Conservation (phyloP, 2,113 vertebrate genomes). For the Riparia riparia region DNA sequence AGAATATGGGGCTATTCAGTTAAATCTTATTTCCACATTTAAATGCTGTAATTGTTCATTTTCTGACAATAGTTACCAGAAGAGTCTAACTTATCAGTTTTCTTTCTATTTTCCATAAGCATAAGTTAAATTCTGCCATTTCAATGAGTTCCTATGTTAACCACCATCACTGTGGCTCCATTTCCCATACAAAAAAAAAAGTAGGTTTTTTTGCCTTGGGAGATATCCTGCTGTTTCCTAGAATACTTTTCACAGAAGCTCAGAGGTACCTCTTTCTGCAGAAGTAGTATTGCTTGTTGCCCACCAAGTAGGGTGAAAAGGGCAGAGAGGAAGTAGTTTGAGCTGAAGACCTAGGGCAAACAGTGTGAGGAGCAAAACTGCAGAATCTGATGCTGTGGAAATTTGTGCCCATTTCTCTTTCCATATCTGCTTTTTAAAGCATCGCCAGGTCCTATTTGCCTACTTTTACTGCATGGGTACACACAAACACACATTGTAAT, state of each 20-base stretch:
- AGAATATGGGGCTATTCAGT: neutral
- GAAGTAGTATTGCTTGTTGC: neutral
- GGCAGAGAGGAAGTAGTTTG: neutral
- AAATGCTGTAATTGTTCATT: neutral
- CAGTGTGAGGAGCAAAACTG: neutral
- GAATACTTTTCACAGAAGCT: neutral
- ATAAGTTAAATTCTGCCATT: neutral
- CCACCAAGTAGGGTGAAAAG: neutral
- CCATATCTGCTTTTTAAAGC: neutral
- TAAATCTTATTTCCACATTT: neutral
- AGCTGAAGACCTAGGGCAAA: neutral
- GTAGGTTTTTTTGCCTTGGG: neutral
- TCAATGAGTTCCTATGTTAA: neutral
- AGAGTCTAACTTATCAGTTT: neutral
- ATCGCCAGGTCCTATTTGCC: neutral
- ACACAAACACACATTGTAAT: too few relatives aligned
- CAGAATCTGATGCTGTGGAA: neutral
- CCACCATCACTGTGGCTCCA: neutral
- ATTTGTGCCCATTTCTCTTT: neutral
- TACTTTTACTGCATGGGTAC: neutral
- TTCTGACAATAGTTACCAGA: neutral
- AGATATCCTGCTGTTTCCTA: neutral
- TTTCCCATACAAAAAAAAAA: neutral
- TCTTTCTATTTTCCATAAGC: neutral
- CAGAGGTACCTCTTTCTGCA: neutral